These are phyloP conservation scores for Nylanderia fulva DNA, from an alignment of 1,140 invertebrate genomes.

Conservation along the genomic window DNA sequence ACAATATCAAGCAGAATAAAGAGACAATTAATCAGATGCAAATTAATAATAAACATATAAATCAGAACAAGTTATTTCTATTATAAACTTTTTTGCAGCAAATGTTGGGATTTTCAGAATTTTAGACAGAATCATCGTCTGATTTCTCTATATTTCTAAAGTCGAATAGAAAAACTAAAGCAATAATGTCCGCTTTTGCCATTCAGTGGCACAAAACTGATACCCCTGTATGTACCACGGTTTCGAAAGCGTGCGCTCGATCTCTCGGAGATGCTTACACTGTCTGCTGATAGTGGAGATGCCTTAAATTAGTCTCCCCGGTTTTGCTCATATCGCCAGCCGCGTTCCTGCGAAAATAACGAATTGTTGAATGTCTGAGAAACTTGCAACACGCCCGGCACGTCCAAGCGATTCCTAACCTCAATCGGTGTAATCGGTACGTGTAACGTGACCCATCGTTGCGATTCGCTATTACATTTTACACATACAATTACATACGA, in stretches of 20 bases:
- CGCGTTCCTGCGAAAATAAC: conserved; percentile 42
- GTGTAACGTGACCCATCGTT: background rate
- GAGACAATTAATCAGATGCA: background rate
- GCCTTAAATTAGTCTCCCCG: conserved; percentile 74
- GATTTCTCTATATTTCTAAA: background rate
- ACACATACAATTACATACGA: too few relatives aligned
- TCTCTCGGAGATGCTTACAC: conserved; percentile 75
- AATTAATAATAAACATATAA: too few relatives aligned
- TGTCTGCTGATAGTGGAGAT: conserved; percentile 75
- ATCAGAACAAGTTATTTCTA: too few relatives aligned
- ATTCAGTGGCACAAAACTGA: background rate
- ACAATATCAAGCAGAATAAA: background rate
- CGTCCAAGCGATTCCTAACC: conserved; percentile 65
- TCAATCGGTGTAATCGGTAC: conserved; percentile 62
- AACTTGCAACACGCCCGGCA: conserved; percentile 14
- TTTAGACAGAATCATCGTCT: background rate
- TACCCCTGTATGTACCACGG: too few relatives aligned
- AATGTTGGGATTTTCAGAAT: too few relatives aligned
- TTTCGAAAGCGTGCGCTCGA: background rate
- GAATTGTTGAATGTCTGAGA: conserved; percentile 20
- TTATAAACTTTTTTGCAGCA: too few relatives aligned
- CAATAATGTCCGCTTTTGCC: background rate
- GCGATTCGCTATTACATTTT: background rate
- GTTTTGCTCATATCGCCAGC: conserved; percentile 78
- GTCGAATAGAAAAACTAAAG: background rate